A percentile compares a stretch with the other conserved stretches of the same genome.
Evolutionary conservation across 2,113 vertebrate genomes (phyloP).

Genomic region (Aptenodytes patagonicus): DNA sequence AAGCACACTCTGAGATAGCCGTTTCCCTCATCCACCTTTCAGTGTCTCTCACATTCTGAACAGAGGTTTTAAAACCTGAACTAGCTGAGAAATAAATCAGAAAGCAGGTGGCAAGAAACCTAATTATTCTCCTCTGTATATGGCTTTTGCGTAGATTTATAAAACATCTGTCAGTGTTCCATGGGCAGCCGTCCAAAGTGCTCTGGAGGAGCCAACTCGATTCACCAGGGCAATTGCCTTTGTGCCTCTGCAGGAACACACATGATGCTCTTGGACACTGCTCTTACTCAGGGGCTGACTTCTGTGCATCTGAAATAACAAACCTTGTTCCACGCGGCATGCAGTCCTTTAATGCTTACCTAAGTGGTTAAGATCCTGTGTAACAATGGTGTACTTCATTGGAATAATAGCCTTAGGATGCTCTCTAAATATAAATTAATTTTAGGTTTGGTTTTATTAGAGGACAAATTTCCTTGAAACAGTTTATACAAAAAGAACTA

Average conservation of each 20-base stretch:
- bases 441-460: neutral
- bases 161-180: neutral
- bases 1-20: neutral
- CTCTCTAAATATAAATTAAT: neutral
- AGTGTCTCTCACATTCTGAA: neutral
- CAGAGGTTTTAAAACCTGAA: neutral
- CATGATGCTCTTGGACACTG: neutral
- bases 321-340: rapidly evolving
- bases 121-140: neutral
- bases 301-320: neutral
- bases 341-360: neutral
- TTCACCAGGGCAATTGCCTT: neutral
- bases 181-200: neutral
- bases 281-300: neutral
- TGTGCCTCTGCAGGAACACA: neutral
- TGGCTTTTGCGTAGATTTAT: slow-evolving; percentile 5
- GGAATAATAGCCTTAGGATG: neutral
- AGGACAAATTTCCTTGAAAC: neutral
- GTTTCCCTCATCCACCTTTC: neutral
- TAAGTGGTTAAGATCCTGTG: neutral
- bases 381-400: rapidly evolving
- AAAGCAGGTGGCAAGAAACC: slow-evolving; percentile 10
- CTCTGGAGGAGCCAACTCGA: neutral
- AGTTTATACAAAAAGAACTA: neutral
- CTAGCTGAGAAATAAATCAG: neutral